Base-by-base conservation (phyloP, 2,888 invertebrate species). In the Sminthurides aquaticus region DNA sequence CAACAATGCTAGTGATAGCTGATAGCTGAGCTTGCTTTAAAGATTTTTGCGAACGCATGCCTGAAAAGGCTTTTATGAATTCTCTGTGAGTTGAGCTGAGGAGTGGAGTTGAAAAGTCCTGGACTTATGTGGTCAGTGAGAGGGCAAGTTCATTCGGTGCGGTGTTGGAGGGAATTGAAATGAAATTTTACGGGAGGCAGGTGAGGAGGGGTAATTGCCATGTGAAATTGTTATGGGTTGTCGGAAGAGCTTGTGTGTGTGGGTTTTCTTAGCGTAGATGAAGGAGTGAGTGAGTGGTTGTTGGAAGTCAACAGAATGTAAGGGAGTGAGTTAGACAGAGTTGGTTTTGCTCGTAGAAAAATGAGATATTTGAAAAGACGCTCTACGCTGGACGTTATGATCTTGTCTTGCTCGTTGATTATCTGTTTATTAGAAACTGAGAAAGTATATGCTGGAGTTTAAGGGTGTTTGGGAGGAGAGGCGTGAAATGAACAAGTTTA, bases 131-230 rank as follows among this genome's bases (percentile, higher is more conserved):
- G n/a, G n/a, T n/a, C n/a, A n/a, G n/a, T n/a, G n/a, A n/a, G n/a
- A n/a, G n/a, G n/a, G n/a, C n/a, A n/a, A n/a, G n/a, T n/a, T n/a
- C n/a, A n/a, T n/a, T n/a, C n/a, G n/a, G n/a, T n/a, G n/a, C n/a
- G n/a, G n/a, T n/a, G n/a, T n/a, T 34, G 28, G 26, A 49, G 49
- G 52, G 58, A 58, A 64, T 64, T 27, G 64, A 64, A 64, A 64
- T 64, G 58, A 57, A 49, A 64, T 54, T 64, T 64, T 58, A 64
- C 60, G 58, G 64, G 64, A 64, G 64, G 64, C 49, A 64, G 64
- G 59, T 62, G 25, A 63, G 57, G 52, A 52, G 18, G 52, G 52
- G 62, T 64, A 64, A 64, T 64, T 58, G 54, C 64, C 58, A 8
- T 64, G 15, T 52, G 15, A 52, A 52, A 52, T 52, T 52, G 52